A percentile compares a stretch with the other conserved stretches of the same genome.
Evolutionary conservation across 2,113 vertebrate genomes (phyloP).

Genomic region (Perca schrenkii): DNA sequence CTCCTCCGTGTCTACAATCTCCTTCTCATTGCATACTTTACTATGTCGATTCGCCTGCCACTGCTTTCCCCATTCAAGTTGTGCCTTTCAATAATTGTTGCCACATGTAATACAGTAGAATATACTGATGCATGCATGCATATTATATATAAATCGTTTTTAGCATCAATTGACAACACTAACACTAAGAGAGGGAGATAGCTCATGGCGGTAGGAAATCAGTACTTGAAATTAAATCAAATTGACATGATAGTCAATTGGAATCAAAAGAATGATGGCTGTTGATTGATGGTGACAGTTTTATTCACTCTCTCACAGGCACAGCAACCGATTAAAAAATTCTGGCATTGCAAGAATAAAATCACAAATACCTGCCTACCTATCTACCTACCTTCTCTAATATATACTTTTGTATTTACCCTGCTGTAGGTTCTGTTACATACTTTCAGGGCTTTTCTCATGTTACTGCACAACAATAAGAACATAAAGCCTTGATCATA

Average conservation of each 20-base stretch:
- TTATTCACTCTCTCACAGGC: slow-evolving; percentile 5
- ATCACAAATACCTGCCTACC: background rate
- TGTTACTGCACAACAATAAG: background rate
- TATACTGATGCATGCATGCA: background rate
- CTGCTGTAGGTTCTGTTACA: background rate
- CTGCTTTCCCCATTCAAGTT: background rate
- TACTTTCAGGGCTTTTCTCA: background rate
- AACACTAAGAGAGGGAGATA: background rate
- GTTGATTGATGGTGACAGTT: slow-evolving; percentile 32
- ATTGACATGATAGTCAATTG: slow-evolving; percentile 19
- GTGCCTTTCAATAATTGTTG: background rate
- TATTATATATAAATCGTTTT: too few species aligned
- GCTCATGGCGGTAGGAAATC: slow-evolving; percentile 30
- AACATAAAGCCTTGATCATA: background rate
- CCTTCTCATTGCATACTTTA: background rate
- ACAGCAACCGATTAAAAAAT: background rate
- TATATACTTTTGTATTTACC: background rate
- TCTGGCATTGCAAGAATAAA: background rate
- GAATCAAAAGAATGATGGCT: slow-evolving; percentile 19
- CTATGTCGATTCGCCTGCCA: background rate
- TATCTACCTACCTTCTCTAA: background rate
- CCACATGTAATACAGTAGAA: background rate
- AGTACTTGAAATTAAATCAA: slow-evolving; percentile 24
- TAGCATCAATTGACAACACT: too few species aligned
- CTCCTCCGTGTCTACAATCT: background rate